These are phyloP conservation scores for Watsonalla binaria DNA, from an alignment of 2,888 invertebrate genomes.

Conservation along the genomic window DNA sequence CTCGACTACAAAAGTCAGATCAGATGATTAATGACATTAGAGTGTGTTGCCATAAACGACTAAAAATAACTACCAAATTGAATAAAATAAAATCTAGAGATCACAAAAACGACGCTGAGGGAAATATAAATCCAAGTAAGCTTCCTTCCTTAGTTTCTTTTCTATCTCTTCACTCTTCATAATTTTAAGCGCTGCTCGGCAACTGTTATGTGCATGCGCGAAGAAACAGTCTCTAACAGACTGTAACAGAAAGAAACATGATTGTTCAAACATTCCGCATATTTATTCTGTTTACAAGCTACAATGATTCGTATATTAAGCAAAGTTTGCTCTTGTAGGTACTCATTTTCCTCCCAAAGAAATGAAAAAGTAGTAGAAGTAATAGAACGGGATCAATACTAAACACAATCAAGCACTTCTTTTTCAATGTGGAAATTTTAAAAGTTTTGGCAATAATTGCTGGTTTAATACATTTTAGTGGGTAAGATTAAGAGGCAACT, in stretches of 20 bases:
- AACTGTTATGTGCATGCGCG: conserved; percentile 71
- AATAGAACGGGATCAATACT: too few species aligned
- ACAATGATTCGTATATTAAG: too few species aligned
- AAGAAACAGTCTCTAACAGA: conserved; percentile 74
- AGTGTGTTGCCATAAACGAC: conserved; percentile 35
- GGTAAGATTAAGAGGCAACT: too few species aligned
- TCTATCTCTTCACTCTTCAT: conserved; percentile 68
- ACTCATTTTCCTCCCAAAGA: too few species aligned
- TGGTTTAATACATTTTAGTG: too few species aligned
- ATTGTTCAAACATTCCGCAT: neutral
- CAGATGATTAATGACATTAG: conserved; percentile 35
- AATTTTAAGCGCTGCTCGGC: conserved; percentile 71
- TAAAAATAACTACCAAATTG: conserved; percentile 2
- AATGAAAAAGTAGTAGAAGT: too few species aligned
- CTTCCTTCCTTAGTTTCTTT: conserved; percentile 70
- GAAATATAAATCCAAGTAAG: conserved; percentile 67
- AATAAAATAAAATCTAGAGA: conserved; percentile 16
- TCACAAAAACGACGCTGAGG: conserved; percentile 63
- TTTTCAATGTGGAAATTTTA: too few species aligned
- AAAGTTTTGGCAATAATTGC: too few species aligned
- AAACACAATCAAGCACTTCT: too few species aligned
- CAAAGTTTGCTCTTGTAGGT: neutral
- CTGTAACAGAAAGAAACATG: conserved; percentile 31
- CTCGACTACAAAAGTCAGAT: conserved; percentile 51
- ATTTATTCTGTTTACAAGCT: neutral